Evolutionary conservation across 2,113 vertebrate genomes (phyloP), one percentile per base, ranked within the genome.

Genomic region (Martes martes): DNA sequence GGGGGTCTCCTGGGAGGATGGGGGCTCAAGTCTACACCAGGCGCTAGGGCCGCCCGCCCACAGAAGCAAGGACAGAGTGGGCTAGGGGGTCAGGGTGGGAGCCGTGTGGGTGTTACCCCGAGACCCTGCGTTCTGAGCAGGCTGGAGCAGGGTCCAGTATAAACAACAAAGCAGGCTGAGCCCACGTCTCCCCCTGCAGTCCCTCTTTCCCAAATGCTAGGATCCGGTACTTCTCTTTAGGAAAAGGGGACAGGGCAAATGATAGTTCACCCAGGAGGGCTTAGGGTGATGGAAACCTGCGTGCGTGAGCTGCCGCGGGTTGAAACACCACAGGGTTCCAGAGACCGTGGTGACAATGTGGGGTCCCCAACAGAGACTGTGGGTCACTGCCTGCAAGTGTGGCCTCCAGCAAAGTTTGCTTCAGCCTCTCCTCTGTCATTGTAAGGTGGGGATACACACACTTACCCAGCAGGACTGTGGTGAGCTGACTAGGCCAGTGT

Each of bases 221-320:
- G 71, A 26, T 13, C 39, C 2, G 19, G 11, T 26, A 24, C 23
- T 42, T 74, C 71, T 42, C 71, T 42, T 13, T 73, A 26, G 11
- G 71, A 26, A 26, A 26, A 26, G 71, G 23, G 21, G 23, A 6
- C 36, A 26, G 7, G 39, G 39, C 23, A 42, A 42, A 74, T 24
- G 71, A 26, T 26, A 42, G 36, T 16, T 24, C n/a, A 23, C n/a
- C 10, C 19, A 11, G n/a, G 0, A 65, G 19, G 19, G n/a, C 9
- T 73, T 39, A 19, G n/a, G 69, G 69, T 5, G 19, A 74, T 7
- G 71, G 21, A 42, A 39, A 26, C 11, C 71, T 7, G 23, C 24
- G 3, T 42, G 39, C 1, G 11, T 5, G 6, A 45, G 73, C 73
- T 45, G 73, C 23, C 36, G 1, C 0, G 6, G 2, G 21, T 3